A percentile compares a stretch with the other conserved stretches of the same genome.
Evolutionary conservation across 23 tunicate genomes (phyloP).

Genomic region (Styela plicata): DNA sequence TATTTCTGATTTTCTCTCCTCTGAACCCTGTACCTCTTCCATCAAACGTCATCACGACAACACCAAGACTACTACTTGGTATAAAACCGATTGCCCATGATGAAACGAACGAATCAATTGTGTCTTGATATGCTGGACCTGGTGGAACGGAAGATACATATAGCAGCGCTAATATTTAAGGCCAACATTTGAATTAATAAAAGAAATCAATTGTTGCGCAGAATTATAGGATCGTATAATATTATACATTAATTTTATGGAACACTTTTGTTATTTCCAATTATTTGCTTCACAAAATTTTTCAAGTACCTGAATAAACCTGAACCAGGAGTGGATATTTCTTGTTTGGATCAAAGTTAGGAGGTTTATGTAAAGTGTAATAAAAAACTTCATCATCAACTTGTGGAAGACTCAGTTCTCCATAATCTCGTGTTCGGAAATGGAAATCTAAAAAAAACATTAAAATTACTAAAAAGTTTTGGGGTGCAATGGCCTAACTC

Average conservation of each 20-base stretch:
- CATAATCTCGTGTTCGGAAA: constrained; percentile 51
- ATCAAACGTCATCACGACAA: constrained; percentile 81
- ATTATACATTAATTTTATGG: too few species aligned
- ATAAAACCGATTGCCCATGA: constrained; percentile 66
- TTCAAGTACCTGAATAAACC: constrained; percentile 90
- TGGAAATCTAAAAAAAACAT: constrained; percentile 49
- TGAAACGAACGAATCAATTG: constrained; percentile 40
- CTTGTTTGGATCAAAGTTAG: constrained; percentile 62
- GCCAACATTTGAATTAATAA: too few species aligned
- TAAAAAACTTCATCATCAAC: constrained; percentile 36
- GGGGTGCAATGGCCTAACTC: too few species aligned
- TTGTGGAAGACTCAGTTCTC: constrained; percentile 41
- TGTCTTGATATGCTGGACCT: constrained; percentile 81
- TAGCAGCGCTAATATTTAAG: too few species aligned
- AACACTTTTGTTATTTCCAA: too few species aligned
- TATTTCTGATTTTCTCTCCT: constrained; percentile 73
- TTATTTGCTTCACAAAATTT: too few species aligned
- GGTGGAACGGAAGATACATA: too few species aligned
- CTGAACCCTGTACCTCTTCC: constrained; percentile 89
- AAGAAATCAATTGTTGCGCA: too few species aligned
- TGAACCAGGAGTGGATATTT: constrained; percentile 79
- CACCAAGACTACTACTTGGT: constrained; percentile 48
- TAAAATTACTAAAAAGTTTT: too few species aligned
- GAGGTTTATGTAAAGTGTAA: constrained; percentile 64
- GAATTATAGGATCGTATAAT: too few species aligned